phyloP scores from a whole-genome alignment of 2,888 invertebrate genomes.

The Carpatolechia fugitivella region DNA sequence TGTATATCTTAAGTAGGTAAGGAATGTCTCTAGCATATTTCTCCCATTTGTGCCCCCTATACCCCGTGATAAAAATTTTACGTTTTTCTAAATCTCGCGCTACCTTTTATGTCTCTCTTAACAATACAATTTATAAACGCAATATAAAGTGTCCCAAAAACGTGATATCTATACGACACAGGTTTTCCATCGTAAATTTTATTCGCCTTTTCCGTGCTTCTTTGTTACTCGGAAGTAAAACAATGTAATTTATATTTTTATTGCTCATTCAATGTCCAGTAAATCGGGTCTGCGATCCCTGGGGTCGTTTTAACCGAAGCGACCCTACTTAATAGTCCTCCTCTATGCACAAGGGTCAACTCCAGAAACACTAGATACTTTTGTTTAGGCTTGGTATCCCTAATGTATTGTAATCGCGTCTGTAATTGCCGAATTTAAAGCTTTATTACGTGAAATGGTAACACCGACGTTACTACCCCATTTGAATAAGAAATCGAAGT shows the following conservation, averaged over 20 bases:
- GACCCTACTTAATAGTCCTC: slow-evolving; percentile 67
- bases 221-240: slow-evolving; percentile 59
- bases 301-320: slow-evolving; percentile 62
- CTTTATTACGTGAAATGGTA: slow-evolving; percentile 26
- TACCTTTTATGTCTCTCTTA: slow-evolving; percentile 11
- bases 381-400: slow-evolving; percentile 59
- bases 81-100: slow-evolving; percentile 6
- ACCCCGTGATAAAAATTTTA: slow-evolving; percentile 6
- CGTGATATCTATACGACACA: slow-evolving; percentile 42
- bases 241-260: slow-evolving; percentile 74
- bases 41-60: slow-evolving; percentile 4
- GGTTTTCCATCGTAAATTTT: slow-evolving; percentile 47
- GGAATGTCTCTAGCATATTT: neutral
- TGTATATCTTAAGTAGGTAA: neutral
- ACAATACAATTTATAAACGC: slow-evolving; percentile 14
- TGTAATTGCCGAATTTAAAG: slow-evolving; percentile 54
- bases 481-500: slow-evolving; percentile 12
- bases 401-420: slow-evolving; percentile 56
- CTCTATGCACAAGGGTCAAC: slow-evolving; percentile 54
- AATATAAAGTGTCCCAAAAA: slow-evolving; percentile 36
- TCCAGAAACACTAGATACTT: slow-evolving; percentile 46
- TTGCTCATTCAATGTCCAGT: slow-evolving; percentile 71
- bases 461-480: slow-evolving; percentile 8
- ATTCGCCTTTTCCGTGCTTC: slow-evolving; percentile 48
- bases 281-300: slow-evolving; percentile 67